Evolutionary conservation across 92 coral and sea anemone genomes (phyloP).

Genomic region (Parazoanthus swiftii): DNA sequence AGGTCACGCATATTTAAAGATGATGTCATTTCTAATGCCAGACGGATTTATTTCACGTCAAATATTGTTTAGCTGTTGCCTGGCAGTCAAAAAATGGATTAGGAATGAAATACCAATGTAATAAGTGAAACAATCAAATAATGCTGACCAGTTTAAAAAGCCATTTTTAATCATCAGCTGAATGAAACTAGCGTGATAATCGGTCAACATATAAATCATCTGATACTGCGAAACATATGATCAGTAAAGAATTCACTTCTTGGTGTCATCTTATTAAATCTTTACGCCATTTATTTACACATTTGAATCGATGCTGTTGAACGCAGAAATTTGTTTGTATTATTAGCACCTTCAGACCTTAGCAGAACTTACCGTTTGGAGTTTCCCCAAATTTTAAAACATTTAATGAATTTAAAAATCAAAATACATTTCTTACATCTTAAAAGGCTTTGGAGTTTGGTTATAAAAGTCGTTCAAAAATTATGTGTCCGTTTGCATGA

Average conservation of each 20-base stretch:
- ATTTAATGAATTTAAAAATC: too few species aligned
- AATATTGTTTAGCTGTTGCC: not conserved
- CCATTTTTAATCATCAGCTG: too few species aligned
- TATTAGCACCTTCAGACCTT: too few species aligned
- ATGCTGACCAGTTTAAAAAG: too few species aligned
- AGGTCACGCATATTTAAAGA: not conserved
- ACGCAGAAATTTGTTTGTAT: too few species aligned
- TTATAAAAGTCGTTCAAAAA: not conserved
- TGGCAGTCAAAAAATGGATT: not conserved
- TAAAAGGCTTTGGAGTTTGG: not conserved
- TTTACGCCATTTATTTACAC: too few species aligned
- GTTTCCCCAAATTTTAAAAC: not conserved
- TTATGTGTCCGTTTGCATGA: too few species aligned
- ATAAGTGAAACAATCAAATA: not conserved
- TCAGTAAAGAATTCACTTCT: not conserved
- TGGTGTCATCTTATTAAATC: too few species aligned
- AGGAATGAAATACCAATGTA: not conserved
- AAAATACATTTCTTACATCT: not conserved
- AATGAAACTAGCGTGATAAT: too few species aligned
- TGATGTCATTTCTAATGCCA: not conserved
- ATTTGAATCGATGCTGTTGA: too few species aligned
- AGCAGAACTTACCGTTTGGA: too few species aligned
- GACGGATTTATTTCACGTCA: not conserved
- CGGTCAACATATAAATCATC: not conserved
- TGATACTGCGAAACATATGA: not conserved